Base-by-base conservation (phyloP, 2,797 vertebrate species). In the Phylloscopus collybita region DNA sequence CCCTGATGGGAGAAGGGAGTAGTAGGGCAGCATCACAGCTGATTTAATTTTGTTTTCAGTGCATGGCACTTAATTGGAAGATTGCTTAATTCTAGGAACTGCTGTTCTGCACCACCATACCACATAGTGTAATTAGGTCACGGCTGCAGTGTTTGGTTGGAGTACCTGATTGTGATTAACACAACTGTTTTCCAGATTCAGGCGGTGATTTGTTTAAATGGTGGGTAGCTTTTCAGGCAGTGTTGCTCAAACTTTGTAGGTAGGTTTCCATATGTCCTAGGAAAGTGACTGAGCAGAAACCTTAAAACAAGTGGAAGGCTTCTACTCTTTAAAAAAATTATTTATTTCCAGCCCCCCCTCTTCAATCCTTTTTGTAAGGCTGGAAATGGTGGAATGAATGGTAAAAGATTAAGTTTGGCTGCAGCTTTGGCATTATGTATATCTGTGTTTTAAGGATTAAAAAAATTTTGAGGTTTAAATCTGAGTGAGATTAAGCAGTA, bases 81-180 rank as follows among this genome's bases (percentile, higher is more conserved):
- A 93, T 96, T 91, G 81, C 96, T 97, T 95, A 90, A 91, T 92
- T 90, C 91, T 83, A 79, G 91, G 89, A 94, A 90, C 89, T 91
- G 91, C 89, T 93, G 81, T 86, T 95, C 38, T 91, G 69, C 65
- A 75, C 60, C 59, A 78, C 75, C 42, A 12, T 89, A 83, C 86
- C 82, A 74, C 92, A 78, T 72, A 76, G 93, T 91, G 75, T 92
- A 92, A 95, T 91, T 92, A 96, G 92, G 91, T 93, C 92, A 86
- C 49, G 69, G 79, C 62, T 56, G 51, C 49, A 96, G 82, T 5
- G 4, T 96, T 96, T 88, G 82, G 85, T 90, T 2, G 8, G 85
- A 91, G 81, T 80, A 93, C 79, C 73, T 89, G 91, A 86, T 69
- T 66, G 54, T 81, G 53, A 92, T 95, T 78, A 93, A 60, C 6